These are phyloP conservation scores for Paguma larvata DNA, from an alignment of 2,797 vertebrate genomes.

Conservation along the genomic window DNA sequence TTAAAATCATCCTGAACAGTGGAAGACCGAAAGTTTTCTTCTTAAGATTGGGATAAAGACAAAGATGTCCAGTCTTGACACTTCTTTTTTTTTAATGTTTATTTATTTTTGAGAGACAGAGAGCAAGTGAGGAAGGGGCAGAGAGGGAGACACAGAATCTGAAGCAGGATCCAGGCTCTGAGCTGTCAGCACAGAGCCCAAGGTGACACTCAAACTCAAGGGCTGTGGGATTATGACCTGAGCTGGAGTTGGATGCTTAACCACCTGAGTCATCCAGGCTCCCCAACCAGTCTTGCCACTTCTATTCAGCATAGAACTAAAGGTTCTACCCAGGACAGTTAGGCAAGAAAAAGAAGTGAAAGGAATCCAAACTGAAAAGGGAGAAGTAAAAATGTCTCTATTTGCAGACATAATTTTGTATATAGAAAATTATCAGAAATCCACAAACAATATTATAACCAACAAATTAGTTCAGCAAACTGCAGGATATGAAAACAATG, in stretches of 20 bases:
- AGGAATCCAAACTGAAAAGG: not conserved
- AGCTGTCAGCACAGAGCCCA: too few species aligned
- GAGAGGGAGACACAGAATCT: too few species aligned
- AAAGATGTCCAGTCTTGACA: not conserved
- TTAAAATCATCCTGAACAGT: not conserved
- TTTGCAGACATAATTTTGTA: not conserved
- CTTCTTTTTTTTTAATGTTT: not conserved
- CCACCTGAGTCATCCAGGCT: too few species aligned
- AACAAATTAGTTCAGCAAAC: not conserved
- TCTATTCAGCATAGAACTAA: not conserved
- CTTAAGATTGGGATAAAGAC: not conserved
- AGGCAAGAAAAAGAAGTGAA: not conserved
- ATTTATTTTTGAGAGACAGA: too few species aligned
- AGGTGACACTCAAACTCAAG: too few species aligned
- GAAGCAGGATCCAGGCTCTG: too few species aligned
- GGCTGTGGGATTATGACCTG: too few species aligned
- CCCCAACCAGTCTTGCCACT: not conserved
- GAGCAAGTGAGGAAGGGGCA: too few species aligned
- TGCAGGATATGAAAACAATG: not conserved
- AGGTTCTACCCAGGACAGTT: not conserved
- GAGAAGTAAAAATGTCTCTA: not conserved
- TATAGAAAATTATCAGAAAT: not conserved
- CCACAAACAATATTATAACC: slow-evolving; percentile 28
- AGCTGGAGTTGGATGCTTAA: too few species aligned
- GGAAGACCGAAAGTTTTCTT: not conserved